Percentiles rank a stretch among this genome's conserved stretches.
These are phyloP conservation scores for Glossosoma conforme DNA, from an alignment of 1,140 invertebrate species.

Conservation along the genomic window DNA sequence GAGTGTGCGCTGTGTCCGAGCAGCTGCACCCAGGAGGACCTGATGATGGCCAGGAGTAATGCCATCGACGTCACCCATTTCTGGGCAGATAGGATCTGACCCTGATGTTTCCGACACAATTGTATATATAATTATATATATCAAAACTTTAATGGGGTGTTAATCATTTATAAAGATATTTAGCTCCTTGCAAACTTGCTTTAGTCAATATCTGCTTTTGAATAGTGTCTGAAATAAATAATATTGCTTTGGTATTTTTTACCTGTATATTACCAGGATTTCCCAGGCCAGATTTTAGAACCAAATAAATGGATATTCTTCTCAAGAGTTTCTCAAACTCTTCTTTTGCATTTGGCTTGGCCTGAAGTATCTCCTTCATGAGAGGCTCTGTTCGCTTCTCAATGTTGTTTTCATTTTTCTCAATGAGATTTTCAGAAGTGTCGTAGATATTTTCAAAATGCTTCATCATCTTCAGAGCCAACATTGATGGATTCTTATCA, in stretches of 20 bases:
- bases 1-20: no score
- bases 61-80: no score
- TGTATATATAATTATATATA: constrained; percentile 6
- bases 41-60: no score
- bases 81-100: no score
- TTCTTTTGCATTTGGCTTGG: constrained; percentile 40
- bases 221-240: no score
- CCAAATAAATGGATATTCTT: constrained; percentile 59
- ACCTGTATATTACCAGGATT: constrained; percentile 58
- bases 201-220: no score
- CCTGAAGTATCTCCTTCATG: constrained; percentile 53
- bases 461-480: constrained; percentile 63
- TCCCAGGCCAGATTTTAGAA: constrained; percentile 57
- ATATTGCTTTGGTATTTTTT: no score
- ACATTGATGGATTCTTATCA: constrained; percentile 38
- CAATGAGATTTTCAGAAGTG: constrained; percentile 49
- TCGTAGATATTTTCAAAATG: constrained; percentile 66
- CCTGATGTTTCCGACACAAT: no score
- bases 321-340: constrained; percentile 55
- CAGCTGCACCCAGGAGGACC: no score
- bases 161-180: no score
- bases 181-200: neutral
- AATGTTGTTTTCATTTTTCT: constrained; percentile 48
- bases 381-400: constrained; percentile 47
- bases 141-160: no score